phyloP scores from a whole-genome alignment of 2,888 invertebrate genomes.

The Hedya salicella region DNA sequence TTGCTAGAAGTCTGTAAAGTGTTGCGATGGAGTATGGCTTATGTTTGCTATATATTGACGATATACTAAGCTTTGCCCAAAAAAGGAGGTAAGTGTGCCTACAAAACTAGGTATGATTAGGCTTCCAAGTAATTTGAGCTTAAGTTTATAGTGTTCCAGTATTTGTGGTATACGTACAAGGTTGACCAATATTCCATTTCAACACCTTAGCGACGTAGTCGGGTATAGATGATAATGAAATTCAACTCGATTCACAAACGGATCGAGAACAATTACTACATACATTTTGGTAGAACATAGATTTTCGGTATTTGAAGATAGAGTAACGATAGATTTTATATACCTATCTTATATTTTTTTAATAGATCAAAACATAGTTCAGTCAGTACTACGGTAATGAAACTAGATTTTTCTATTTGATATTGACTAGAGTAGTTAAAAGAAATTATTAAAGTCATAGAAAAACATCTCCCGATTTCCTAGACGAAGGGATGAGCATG shows the following conservation, averaged over 20 bases:
- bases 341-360: constrained; percentile 40
- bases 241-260: constrained; percentile 58
- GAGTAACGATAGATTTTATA: constrained; percentile 42
- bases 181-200: constrained; percentile 80
- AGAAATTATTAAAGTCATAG: constrained; percentile 59
- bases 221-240: constrained; percentile 55
- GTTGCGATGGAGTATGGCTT: constrained; percentile 85
- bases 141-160: constrained; percentile 55
- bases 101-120: constrained; percentile 57
- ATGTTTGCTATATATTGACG: constrained; percentile 68
- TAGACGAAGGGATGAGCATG: constrained; percentile 80
- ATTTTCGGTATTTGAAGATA: constrained; percentile 57
- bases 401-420: constrained; percentile 64
- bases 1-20: constrained; percentile 68
- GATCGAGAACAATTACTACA: constrained; percentile 42
- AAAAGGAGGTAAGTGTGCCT: constrained; percentile 72
- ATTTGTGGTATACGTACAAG: constrained; percentile 51
- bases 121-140: constrained; percentile 60
- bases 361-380: constrained; percentile 40
- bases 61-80: constrained; percentile 65
- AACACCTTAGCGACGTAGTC: constrained; percentile 73
- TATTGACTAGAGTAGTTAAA: constrained; percentile 68
- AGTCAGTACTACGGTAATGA: constrained; percentile 31
- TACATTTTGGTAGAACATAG: constrained; percentile 64
- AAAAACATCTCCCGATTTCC: constrained; percentile 66